Percentiles rank a stretch among this genome's conserved stretches.
These are phyloP conservation scores for Spea multiplicata DNA, from an alignment of 2,113 vertebrate species.

Conservation along the genomic window DNA sequence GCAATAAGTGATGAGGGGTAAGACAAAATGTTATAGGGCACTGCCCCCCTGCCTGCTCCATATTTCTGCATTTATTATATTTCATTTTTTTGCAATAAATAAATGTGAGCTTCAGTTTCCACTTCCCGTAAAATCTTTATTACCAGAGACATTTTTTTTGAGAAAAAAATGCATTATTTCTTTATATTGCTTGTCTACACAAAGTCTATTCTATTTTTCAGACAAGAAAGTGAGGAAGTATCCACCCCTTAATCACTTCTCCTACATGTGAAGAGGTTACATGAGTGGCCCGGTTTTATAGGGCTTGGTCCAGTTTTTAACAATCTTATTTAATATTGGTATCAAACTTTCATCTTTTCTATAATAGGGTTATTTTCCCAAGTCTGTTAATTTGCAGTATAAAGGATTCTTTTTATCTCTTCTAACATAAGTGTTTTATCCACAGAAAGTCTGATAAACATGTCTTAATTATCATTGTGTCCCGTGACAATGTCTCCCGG, in stretches of 20 bases:
- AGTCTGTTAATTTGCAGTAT: neutral
- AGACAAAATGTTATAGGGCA: too few species aligned
- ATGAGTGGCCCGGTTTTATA: neutral
- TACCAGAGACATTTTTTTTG: neutral
- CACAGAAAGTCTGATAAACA: neutral
- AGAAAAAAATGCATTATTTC: conserved; percentile 9
- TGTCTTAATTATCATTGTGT: too few species aligned
- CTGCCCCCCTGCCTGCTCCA: too few species aligned
- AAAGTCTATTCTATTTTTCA: neutral
- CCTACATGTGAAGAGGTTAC: neutral
- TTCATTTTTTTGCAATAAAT: too few species aligned
- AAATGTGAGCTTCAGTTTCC: too few species aligned
- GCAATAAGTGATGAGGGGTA: too few species aligned
- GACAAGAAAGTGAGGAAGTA: conserved; percentile 14
- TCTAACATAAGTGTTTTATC: too few species aligned
- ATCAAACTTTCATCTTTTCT: neutral
- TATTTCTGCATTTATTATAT: too few species aligned
- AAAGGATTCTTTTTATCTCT: neutral
- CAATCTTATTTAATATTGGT: neutral
- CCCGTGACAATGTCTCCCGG: neutral
- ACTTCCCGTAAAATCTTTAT: conserved; percentile 24
- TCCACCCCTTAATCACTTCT: neutral
- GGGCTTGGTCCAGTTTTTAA: conserved; percentile 24
- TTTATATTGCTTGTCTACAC: conserved; percentile 26
- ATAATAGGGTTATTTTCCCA: neutral